Conservation (phyloP, 2,113 vertebrate genomes). For the Heterochromis multidens region DNA sequence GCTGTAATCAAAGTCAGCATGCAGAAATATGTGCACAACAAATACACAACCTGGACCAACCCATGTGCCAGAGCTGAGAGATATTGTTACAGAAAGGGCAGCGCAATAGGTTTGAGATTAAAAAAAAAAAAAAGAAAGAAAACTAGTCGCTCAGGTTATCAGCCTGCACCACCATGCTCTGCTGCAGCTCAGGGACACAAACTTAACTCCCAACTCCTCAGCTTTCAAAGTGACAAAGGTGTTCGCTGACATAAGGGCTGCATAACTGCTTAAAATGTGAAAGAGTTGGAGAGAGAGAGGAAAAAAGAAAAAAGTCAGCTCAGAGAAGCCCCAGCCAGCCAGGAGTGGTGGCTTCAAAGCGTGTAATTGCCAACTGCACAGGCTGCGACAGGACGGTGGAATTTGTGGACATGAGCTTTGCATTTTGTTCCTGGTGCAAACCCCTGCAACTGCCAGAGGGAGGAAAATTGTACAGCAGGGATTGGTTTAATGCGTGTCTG, state of each 20-base stretch:
- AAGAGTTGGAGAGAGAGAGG: neutral
- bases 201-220: neutral
- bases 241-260: neutral
- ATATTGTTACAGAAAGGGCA: slow-evolving; percentile 37
- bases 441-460: slow-evolving; percentile 17
- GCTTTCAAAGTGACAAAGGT: neutral
- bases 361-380: slow-evolving; percentile 61
- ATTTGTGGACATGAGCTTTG: slow-evolving; percentile 58
- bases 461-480: neutral
- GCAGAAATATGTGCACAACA: slow-evolving; percentile 42
- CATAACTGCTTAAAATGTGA: neutral
- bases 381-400: slow-evolving; percentile 73
- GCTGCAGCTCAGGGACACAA: neutral
- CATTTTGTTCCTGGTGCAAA: slow-evolving; percentile 49
- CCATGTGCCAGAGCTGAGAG: neutral
- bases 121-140: neutral
- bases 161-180: neutral
- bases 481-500: neutral
- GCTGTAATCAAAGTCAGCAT: slow-evolving; percentile 22
- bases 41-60: slow-evolving; percentile 36
- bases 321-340: slow-evolving; percentile 1
- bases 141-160: slow-evolving; percentile 58
- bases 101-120: slow-evolving; percentile 17
- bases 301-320: neutral
- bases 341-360: slow-evolving; percentile 33